These are phyloP conservation scores for Theristus sp. DNA, from an alignment of 2,888 invertebrate genomes.

Conservation along the genomic window DNA sequence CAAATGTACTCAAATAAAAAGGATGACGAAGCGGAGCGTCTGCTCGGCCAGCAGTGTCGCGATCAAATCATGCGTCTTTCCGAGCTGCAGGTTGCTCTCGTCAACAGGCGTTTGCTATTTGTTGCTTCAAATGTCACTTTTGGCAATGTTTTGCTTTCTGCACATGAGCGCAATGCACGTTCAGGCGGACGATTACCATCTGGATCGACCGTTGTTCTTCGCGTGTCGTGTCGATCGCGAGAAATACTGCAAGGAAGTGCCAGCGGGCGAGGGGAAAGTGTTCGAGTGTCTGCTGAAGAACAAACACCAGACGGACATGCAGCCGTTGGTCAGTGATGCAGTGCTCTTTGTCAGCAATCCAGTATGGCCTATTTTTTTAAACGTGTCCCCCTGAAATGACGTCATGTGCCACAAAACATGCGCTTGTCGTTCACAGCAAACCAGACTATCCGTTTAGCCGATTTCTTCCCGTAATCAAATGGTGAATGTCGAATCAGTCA, in stretches of 20 bases:
- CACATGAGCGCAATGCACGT: too few relatives aligned
- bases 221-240: conserved; percentile 69
- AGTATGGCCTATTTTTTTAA: too few relatives aligned
- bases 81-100: conserved; percentile 48
- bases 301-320: conserved; percentile 33
- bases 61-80: conserved; percentile 60
- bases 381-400: too few relatives aligned
- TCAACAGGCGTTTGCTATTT: background rate
- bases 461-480: too few relatives aligned
- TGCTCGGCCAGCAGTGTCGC: conserved; percentile 46
- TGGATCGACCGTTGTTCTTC: conserved; percentile 69
- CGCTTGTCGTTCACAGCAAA: too few relatives aligned
- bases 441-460: too few relatives aligned
- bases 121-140: background rate
- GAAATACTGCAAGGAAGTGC: conserved; percentile 48
- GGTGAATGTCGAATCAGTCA: too few relatives aligned
- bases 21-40: conserved; percentile 35
- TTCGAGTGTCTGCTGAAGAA: conserved; percentile 73
- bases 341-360: too few relatives aligned
- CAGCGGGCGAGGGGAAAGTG: conserved; percentile 57
- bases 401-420: too few relatives aligned
- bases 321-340: conserved; percentile 6
- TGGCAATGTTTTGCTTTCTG: too few relatives aligned
- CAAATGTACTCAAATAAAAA: conserved; percentile 5
- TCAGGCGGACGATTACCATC: conserved; percentile 54